These are phyloP conservation scores for Zelleria hepariella DNA, from an alignment of 2,888 invertebrate species.

Conservation along the genomic window DNA sequence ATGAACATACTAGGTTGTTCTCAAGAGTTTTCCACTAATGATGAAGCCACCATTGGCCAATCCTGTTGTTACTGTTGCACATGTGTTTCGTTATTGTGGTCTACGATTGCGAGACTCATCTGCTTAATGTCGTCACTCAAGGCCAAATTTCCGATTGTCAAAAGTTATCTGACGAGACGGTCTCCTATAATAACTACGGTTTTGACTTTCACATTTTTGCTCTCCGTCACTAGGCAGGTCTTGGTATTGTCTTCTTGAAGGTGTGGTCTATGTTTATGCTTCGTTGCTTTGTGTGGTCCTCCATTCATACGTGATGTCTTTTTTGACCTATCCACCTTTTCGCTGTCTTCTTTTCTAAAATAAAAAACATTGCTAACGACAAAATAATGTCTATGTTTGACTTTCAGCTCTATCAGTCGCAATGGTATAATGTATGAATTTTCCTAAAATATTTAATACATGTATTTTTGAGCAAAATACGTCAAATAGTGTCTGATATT, in stretches of 20 bases:
- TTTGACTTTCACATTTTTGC: slow-evolving; percentile 36
- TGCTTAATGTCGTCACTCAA: slow-evolving; percentile 31
- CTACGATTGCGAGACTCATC: slow-evolving; percentile 28
- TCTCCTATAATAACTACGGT: slow-evolving; percentile 15
- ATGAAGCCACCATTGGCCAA: slow-evolving; percentile 26
- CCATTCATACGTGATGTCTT: not conserved
- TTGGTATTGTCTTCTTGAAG: not conserved
- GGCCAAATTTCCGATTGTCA: slow-evolving; percentile 39
- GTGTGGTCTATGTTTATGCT: not conserved
- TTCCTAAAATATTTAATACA: no score
- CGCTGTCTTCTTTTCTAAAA: not conserved
- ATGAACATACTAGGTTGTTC: slow-evolving; percentile 26
- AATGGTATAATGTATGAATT: no score
- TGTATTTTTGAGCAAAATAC: no score
- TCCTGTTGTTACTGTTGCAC: slow-evolving; percentile 13
- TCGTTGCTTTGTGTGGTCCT: not conserved
- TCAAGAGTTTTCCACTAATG: slow-evolving; percentile 15
- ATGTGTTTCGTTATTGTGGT: slow-evolving; percentile 26
- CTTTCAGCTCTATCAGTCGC: not conserved
- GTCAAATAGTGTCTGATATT: no score
- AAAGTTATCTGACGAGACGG: slow-evolving; percentile 37
- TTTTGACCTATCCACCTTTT: not conserved
- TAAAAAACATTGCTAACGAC: not conserved
- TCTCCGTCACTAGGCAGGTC: not conserved
- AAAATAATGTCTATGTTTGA: not conserved